phyloP scores from a whole-genome alignment of 2,888 invertebrate genomes.

The Ophion ellenae region DNA sequence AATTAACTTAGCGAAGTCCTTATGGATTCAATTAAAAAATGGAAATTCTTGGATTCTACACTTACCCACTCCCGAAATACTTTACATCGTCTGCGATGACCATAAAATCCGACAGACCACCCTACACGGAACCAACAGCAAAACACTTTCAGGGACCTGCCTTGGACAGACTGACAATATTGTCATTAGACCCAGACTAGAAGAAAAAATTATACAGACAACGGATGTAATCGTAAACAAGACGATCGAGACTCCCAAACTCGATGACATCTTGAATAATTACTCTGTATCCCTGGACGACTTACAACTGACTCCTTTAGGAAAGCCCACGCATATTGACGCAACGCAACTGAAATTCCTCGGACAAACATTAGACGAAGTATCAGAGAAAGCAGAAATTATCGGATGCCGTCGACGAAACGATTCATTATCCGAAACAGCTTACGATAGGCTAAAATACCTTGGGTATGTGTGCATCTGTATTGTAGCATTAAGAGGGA shows the following conservation, averaged over 20 bases:
- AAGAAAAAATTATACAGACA: not conserved
- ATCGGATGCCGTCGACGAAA: conserved; percentile 27
- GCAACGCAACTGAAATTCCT: conserved; percentile 20
- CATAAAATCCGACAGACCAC: conserved; percentile 7
- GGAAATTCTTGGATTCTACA: conserved; percentile 24
- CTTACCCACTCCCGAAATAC: not conserved
- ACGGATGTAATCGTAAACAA: not conserved
- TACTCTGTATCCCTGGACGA: conserved; percentile 1
- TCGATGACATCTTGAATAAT: conserved; percentile 2
- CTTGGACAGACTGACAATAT: not conserved
- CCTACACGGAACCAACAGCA: conserved; percentile 13
- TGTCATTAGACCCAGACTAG: not conserved
- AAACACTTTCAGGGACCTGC: not conserved
- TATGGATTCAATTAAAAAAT: conserved; percentile 13
- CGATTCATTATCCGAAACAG: conserved; percentile 11
- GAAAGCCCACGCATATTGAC: conserved; percentile 31
- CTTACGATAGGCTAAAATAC: not conserved
- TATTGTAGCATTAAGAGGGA: not conserved
- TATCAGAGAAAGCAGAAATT: conserved; percentile 17
- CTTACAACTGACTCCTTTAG: conserved; percentile 3
- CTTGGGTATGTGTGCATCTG: conserved; percentile 18
- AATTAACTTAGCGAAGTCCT: not conserved
- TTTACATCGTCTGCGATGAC: conserved; percentile 2
- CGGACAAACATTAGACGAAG: conserved; percentile 21
- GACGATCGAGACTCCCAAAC: not conserved